Base-by-base conservation (phyloP, 2,113 vertebrate genomes). In the Anser cygnoides region DNA sequence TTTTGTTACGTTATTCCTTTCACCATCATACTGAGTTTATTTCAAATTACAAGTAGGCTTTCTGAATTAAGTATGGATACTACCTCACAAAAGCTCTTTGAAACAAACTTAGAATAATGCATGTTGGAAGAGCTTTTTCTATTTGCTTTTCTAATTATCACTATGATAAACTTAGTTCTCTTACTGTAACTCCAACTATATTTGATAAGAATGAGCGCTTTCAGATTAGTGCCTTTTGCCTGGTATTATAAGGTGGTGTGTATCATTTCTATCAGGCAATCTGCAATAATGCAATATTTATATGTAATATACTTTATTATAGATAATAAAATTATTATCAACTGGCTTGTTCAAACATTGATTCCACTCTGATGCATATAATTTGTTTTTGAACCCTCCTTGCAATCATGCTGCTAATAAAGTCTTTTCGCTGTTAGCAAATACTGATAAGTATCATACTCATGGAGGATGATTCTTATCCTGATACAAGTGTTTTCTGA, bases 141-240 rank as follows among this genome's bases (percentile, higher is more conserved):
- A 8, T 90, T 95, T 86, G 46, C 68, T 93, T 84, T 97, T 84
- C 68, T 86, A 78, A 78, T 83, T 90, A 85, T 59, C 33, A 26
- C 7, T 11, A 13, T 87, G 66, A 84, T 84, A 92, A 86, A 87
- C 39, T 39, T 65, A 22, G 55, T 14, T 80, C 13, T 68, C 23
- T 72, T 71, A 39, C 62, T 9, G 3, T 70, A 83, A 43, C 31
- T 59, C 68, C 31, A 71, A 35, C 43, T 65, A 11, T 63, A 76
- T 82, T 92, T 87, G 76, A 84, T 84, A 90, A 93, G 93, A 91
- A 58, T 61, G 15, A 93, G 65, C 75, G 46, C 14, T 84, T 92
- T 61, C 83, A 82, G 49, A 37, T 92, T 57, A 63, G 11, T 81
- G 44, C 26, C 33, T 89, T 84, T 74, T 90, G n/a, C 74, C 77